These are phyloP conservation scores for Sycophaga agraensis DNA, from an alignment of 1,140 invertebrate species.

Conservation along the genomic window DNA sequence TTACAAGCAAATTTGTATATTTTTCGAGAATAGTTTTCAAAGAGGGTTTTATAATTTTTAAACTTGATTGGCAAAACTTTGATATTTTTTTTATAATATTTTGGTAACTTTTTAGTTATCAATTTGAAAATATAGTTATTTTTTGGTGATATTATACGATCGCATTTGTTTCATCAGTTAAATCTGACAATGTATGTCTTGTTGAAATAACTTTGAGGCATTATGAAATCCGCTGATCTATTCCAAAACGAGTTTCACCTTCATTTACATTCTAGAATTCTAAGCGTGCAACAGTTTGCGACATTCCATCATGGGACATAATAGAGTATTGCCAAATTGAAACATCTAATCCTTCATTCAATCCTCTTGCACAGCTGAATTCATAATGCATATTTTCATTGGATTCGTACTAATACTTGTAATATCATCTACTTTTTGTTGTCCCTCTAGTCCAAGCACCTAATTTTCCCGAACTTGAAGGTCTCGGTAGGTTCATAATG, in stretches of 20 bases:
- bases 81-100: too few relatives aligned
- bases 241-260: background rate
- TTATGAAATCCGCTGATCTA: conserved; percentile 28
- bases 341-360: background rate
- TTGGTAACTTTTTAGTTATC: too few relatives aligned
- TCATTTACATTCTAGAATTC: background rate
- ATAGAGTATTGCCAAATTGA: background rate
- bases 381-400: conserved; percentile 36
- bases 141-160: too few relatives aligned
- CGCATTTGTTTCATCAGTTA: background rate
- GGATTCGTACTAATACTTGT: conserved; percentile 48
- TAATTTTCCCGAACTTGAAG: conserved; percentile 69
- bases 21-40: too few relatives aligned
- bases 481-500: conserved; percentile 66
- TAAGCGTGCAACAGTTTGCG: background rate
- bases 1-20: background rate
- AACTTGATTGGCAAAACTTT: too few relatives aligned
- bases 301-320: background rate
- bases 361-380: conserved; percentile 32
- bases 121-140: too few relatives aligned
- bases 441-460: conserved; percentile 69
- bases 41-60: too few relatives aligned
- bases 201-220: conserved; percentile 6
- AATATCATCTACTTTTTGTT: conserved; percentile 57
- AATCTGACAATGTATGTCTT: background rate